A percentile compares a stretch with the other conserved stretches of the same genome.
Evolutionary conservation across 2,797 vertebrate genomes (phyloP).

Genomic region (Lepilemur septentrionalis): DNA sequence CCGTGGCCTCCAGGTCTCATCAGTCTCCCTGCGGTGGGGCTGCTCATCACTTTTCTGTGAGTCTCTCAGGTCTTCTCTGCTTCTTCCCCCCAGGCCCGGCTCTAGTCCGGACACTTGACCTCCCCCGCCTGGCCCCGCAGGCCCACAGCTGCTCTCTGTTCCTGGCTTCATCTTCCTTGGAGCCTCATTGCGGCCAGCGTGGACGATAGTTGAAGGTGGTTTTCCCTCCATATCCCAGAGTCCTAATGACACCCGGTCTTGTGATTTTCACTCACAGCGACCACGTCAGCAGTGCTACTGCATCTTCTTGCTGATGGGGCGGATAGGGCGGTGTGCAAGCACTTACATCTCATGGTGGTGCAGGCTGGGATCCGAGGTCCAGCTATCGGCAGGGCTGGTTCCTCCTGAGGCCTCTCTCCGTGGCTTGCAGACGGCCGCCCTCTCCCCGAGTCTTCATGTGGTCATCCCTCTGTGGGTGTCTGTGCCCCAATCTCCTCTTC

Average conservation of each 20-base stretch:
- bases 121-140: accelerated
- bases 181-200: accelerated
- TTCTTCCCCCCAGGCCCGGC: background rate
- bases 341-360: no score
- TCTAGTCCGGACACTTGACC: background rate
- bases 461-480: background rate
- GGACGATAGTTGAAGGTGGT: background rate
- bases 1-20: background rate
- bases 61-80: background rate
- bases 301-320: no score
- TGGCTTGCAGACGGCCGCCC: background rate
- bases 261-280: background rate
- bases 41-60: no score
- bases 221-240: background rate
- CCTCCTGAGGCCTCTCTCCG: background rate
- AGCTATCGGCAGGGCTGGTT: background rate
- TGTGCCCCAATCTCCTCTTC: background rate
- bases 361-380: background rate
- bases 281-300: no score
- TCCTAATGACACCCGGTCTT: background rate
- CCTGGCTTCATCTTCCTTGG: background rate
- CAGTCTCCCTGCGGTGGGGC: no score
- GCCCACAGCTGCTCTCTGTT: background rate
- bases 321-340: no score
- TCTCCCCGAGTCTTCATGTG: background rate